Percentiles rank a stretch among this genome's conserved stretches.
Conservation (phyloP, 1,140 invertebrate species). For the Oreohelix idahoensis region DNA sequence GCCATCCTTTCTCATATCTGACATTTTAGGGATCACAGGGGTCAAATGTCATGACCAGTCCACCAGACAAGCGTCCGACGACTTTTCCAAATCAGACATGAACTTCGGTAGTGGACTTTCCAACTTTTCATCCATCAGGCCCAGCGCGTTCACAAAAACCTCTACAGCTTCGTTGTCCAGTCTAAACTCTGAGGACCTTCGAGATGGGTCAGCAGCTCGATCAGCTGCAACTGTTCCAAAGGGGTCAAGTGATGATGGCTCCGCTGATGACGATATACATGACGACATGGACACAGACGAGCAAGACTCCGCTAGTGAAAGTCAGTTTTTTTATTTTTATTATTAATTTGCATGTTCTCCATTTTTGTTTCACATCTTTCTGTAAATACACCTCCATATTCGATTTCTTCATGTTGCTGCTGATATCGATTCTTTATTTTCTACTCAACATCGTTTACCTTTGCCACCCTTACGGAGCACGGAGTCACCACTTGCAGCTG, state of each 20-base stretch:
- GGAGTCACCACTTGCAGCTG: too few relatives aligned
- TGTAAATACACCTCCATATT: too few relatives aligned
- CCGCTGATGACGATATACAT: neutral
- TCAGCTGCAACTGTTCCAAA: neutral
- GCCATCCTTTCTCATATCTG: constrained; percentile 1
- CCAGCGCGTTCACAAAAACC: neutral
- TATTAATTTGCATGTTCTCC: neutral
- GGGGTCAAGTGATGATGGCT: neutral
- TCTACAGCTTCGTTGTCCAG: neutral
- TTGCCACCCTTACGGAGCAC: too few relatives aligned
- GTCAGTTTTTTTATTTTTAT: neutral
- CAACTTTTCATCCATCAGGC: neutral
- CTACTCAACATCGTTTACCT: too few relatives aligned
- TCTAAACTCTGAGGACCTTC: neutral
- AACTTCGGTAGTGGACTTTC: neutral
- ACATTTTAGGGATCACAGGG: neutral
- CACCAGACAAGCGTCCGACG: neutral
- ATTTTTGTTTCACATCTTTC: too few relatives aligned
- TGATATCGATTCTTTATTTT: too few relatives aligned
- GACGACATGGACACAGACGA: neutral
- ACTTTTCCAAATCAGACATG: neutral
- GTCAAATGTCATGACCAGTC: neutral
- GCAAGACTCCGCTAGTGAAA: neutral
- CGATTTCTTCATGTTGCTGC: too few relatives aligned
- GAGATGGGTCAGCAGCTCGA: neutral